Evolutionary conservation across 2,888 invertebrate species (phyloP).

Genomic region (Timandra comae): DNA sequence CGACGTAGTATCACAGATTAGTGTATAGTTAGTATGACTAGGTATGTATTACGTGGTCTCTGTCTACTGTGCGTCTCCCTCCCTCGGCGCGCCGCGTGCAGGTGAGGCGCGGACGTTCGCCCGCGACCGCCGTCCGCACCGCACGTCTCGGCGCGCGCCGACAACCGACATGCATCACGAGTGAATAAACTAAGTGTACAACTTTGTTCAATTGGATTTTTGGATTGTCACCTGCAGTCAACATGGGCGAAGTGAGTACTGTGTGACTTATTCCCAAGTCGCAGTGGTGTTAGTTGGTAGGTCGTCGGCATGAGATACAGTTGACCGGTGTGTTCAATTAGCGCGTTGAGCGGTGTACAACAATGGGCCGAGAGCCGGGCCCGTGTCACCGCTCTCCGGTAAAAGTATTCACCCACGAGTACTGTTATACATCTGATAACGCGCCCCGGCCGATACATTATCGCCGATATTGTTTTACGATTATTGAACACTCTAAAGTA

Average conservation of each 20-base stretch:
- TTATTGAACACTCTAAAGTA: too few species aligned
- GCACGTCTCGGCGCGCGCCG: constrained; percentile 35
- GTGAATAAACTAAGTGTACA: neutral
- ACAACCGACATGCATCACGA: constrained; percentile 4
- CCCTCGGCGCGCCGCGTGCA: constrained; percentile 43
- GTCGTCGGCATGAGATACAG: constrained; percentile 54
- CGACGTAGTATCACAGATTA: constrained; percentile 35
- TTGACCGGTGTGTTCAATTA: constrained; percentile 37
- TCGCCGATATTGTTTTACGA: constrained; percentile 49
- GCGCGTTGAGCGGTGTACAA: constrained; percentile 32
- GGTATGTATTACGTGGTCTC: constrained; percentile 12
- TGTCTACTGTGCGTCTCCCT: constrained; percentile 23
- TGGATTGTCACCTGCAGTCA: constrained; percentile 32
- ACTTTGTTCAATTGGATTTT: constrained; percentile 11
- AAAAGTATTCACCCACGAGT: constrained; percentile 40
- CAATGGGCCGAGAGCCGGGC: constrained; percentile 41
- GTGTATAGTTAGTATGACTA: constrained; percentile 1
- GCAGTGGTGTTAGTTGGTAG: constrained; percentile 62
- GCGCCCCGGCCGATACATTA: constrained; percentile 43
- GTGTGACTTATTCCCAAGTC: constrained; percentile 8
- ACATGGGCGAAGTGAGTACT: constrained; percentile 70
- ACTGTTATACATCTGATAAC: constrained; percentile 59
- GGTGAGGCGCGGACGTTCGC: constrained; percentile 60
- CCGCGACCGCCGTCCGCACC: constrained; percentile 51
- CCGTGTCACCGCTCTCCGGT: constrained; percentile 35